These are phyloP conservation scores for Microcebus murinus DNA, from an alignment of 2,113 vertebrate species.

Conservation along the genomic window DNA sequence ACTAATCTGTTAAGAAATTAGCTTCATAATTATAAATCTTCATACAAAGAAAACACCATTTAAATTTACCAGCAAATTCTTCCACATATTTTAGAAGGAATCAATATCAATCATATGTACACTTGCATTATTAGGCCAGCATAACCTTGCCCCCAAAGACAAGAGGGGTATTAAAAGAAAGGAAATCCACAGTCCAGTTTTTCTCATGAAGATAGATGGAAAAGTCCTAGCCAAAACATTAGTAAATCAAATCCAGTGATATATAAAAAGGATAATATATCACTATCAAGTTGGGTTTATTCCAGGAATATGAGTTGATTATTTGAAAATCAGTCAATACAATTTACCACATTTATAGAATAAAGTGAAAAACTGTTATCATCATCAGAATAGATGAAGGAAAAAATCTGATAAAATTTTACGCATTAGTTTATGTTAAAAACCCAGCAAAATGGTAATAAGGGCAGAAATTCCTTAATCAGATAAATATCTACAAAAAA, in stretches of 20 bases:
- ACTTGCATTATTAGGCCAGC: not conserved
- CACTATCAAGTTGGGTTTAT: slow-evolving; percentile 19
- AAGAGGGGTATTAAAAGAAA: not conserved
- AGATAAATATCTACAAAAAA: not conserved
- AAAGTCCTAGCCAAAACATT: slow-evolving; percentile 36
- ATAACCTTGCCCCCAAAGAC: not conserved
- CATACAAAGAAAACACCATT: not conserved
- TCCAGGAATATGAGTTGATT: slow-evolving; percentile 18
- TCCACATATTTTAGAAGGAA: slow-evolving; percentile 2
- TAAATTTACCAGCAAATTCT: not conserved
- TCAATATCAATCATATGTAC: not conserved
- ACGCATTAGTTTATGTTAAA: not conserved
- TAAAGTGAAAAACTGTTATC: not conserved
- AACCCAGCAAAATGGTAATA: not conserved
- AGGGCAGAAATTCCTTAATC: not conserved
- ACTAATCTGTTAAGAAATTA: not conserved
- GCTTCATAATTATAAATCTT: slow-evolving; percentile 14
- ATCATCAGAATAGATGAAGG: not conserved
- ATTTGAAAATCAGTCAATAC: slow-evolving; percentile 25
- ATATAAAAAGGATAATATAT: not conserved
- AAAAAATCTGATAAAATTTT: not conserved
- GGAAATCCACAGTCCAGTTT: not conserved
- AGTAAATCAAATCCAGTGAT: slow-evolving; percentile 46
- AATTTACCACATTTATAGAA: slow-evolving; percentile 4
- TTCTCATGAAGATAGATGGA: not conserved